Percentiles rank a stretch among this genome's conserved stretches.
phyloP scores from a whole-genome alignment of 2,113 vertebrate genomes.

The Megalops atlanticus region DNA sequence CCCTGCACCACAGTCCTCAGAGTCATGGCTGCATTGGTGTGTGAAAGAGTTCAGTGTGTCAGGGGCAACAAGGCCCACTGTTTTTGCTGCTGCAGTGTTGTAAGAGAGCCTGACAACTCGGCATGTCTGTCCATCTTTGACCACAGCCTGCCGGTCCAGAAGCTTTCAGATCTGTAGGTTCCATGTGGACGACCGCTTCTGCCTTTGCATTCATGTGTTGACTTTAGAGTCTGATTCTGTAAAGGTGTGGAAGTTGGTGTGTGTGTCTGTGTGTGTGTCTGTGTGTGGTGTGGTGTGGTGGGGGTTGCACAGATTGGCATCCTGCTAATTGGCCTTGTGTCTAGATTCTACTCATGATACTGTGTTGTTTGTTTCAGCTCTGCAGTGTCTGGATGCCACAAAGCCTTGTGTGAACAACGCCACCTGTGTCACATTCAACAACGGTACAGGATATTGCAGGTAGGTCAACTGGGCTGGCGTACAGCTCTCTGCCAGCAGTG shows the following conservation, averaged over 20 bases:
- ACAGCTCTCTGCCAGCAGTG: no score
- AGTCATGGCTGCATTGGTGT: no score
- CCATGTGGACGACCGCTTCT: neutral
- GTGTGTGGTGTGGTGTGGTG: neutral
- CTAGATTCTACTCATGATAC: neutral
- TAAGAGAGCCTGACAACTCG: neutral
- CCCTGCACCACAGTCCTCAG: no score
- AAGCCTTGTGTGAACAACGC: slow-evolving; percentile 87
- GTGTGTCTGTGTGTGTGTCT: neutral
- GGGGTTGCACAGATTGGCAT: neutral
- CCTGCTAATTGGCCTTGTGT: neutral
- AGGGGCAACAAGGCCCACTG: no score
- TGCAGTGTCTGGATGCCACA: slow-evolving; percentile 83
- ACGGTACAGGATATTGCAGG: slow-evolving; percentile 92
- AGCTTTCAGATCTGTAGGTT: neutral
- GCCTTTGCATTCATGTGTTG: neutral
- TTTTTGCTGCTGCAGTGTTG: no score
- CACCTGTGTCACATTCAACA: slow-evolving; percentile 79
- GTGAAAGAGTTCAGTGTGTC: no score
- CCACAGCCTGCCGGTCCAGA: neutral
- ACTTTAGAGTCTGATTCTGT: neutral
- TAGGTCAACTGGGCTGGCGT: no score
- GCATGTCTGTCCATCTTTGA: neutral
- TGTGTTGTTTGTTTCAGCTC: slow-evolving; percentile 63
- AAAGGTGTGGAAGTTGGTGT: neutral